Conservation (phyloP, 2,113 vertebrate genomes). For the Sula dactylatra region DNA sequence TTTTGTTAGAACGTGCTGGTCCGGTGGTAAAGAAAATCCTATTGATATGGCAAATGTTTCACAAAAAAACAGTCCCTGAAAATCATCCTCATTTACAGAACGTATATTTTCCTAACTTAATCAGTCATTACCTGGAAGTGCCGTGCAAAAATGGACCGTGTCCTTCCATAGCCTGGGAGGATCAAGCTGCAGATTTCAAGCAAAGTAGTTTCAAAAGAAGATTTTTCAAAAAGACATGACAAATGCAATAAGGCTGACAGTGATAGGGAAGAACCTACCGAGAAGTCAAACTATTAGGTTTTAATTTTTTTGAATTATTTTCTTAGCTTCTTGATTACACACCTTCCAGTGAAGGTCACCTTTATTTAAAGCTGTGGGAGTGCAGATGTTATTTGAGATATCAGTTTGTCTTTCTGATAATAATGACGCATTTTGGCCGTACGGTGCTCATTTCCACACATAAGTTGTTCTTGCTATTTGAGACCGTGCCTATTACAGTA, state of each 20-base stretch:
- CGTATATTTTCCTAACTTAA: background rate
- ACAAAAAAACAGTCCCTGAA: background rate
- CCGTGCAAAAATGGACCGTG: accelerated
- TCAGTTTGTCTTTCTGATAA: background rate
- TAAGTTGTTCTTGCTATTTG: background rate
- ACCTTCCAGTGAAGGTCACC: background rate
- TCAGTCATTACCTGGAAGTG: background rate
- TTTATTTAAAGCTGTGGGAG: background rate
- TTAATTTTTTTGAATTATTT: background rate
- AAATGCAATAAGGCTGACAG: background rate
- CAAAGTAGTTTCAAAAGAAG: background rate
- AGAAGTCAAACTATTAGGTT: background rate
- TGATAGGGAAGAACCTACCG: background rate
- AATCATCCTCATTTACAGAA: background rate
- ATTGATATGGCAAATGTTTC: background rate
- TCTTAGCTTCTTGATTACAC: background rate
- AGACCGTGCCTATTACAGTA: background rate
- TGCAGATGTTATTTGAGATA: background rate
- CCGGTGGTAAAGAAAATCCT: background rate
- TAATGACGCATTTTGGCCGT: background rate
- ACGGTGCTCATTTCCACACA: background rate
- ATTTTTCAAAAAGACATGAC: accelerated
- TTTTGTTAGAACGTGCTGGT: accelerated
- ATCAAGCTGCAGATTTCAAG: background rate
- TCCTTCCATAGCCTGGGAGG: background rate